These are phyloP conservation scores for Magallana nippona DNA, from an alignment of 2,888 invertebrate species.

Conservation along the genomic window DNA sequence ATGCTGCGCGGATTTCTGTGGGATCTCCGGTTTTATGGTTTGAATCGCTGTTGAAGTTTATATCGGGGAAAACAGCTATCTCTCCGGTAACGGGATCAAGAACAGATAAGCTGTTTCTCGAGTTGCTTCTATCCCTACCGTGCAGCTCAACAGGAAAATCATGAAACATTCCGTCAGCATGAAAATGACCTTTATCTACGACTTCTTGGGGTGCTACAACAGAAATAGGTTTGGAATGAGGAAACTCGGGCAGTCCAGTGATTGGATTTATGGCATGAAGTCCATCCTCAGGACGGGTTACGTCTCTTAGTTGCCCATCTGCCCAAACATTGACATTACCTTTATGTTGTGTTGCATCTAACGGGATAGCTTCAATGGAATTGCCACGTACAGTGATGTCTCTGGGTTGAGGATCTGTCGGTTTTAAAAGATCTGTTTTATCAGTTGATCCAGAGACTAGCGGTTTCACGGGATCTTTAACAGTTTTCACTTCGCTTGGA, in stretches of 20 bases:
- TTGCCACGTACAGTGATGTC: not conserved
- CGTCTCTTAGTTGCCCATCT: not conserved
- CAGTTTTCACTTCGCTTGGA: not conserved
- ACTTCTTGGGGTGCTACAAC: not conserved
- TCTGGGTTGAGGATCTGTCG: not conserved
- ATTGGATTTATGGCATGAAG: not conserved
- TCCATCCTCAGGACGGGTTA: not conserved
- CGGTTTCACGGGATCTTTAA: not conserved
- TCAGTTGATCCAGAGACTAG: not conserved
- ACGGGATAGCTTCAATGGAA: not conserved
- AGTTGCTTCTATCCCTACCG: not conserved
- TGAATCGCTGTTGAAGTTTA: not conserved
- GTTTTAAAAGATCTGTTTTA: not conserved
- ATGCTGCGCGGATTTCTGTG: not conserved
- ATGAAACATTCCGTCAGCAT: not conserved
- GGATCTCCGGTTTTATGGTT: not conserved
- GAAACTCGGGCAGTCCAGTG: not conserved
- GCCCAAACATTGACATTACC: not conserved
- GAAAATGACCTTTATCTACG: not conserved
- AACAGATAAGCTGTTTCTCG: not conserved
- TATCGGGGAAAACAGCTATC: not conserved
- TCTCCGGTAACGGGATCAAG: constrained; percentile 18
- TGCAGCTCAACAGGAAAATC: not conserved
- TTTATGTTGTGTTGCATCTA: not conserved
- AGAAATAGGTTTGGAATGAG: not conserved